Percentiles rank a stretch among this genome's conserved stretches.
phyloP scores from a whole-genome alignment of 2,888 invertebrate species.

The Blastobasis adustella region DNA sequence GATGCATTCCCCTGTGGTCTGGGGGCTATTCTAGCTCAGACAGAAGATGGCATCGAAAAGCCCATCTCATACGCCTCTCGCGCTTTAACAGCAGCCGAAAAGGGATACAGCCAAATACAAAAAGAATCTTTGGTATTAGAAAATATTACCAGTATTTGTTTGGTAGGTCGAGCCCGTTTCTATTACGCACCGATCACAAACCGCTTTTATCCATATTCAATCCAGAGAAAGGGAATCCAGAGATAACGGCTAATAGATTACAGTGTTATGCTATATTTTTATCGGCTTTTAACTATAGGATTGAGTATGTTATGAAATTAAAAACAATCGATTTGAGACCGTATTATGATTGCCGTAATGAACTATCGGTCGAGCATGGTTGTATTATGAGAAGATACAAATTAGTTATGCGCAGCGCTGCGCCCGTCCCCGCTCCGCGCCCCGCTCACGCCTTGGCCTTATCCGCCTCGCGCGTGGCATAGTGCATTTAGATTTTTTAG shows the following conservation, averaged over 20 bases:
- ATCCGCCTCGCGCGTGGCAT: not conserved
- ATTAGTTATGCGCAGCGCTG: not conserved
- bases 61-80: not conserved
- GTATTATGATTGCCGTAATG: not conserved
- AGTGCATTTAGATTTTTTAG: not conserved
- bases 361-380: not conserved
- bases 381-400: not conserved
- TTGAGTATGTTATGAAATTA: not conserved
- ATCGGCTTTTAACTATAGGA: not conserved
- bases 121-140: too few relatives aligned
- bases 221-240: not conserved
- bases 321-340: not conserved
- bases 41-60: too few relatives aligned
- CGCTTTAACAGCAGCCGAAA: slow-evolving; percentile 10
- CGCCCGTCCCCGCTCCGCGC: not conserved
- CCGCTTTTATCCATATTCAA: slow-evolving; percentile 3
- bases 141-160: slow-evolving; percentile 4
- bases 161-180: slow-evolving; percentile 11
- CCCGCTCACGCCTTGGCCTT: not conserved
- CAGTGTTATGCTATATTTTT: too few relatives aligned
- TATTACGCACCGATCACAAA: slow-evolving; percentile 7
- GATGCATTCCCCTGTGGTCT: too few relatives aligned
- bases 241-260: too few relatives aligned
- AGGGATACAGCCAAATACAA: slow-evolving; percentile 15
- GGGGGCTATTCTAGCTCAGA: too few relatives aligned